Evolutionary conservation across 2,113 vertebrate genomes (phyloP).

Genomic region (Sinocyclocheilus grahami): DNA sequence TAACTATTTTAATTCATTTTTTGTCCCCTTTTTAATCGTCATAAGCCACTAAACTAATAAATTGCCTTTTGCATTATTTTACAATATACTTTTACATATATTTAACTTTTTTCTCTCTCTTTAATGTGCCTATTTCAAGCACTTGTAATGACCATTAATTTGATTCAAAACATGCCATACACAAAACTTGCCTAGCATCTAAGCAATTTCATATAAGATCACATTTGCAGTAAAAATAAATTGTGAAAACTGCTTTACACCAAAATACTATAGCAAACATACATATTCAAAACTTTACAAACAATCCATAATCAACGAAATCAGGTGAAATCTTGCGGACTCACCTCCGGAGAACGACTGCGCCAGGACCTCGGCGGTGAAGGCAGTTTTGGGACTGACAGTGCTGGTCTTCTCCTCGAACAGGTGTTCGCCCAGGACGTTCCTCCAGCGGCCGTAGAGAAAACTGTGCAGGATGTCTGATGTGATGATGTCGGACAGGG

Average conservation of each 20-base stretch:
- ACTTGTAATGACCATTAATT: background rate
- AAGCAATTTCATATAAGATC: background rate
- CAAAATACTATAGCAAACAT: background rate
- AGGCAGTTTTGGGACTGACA: conserved; percentile 89
- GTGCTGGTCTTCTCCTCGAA: conserved; percentile 85
- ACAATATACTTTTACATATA: background rate
- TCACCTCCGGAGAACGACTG: conserved; percentile 97
- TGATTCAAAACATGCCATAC: background rate
- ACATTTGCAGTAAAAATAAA: background rate
- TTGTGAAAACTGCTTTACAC: background rate
- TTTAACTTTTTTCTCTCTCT: background rate
- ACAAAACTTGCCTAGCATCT: background rate
- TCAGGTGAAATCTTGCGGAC: conserved; percentile 28
- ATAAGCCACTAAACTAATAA: background rate
- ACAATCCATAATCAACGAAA: background rate
- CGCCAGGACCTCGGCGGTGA: conserved; percentile 95
- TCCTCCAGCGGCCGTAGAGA: conserved; percentile 95
- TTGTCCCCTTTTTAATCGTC: background rate
- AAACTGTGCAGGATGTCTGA: conserved; percentile 99
- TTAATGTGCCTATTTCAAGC: background rate
- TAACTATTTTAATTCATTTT: background rate
- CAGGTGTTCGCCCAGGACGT: conserved; percentile 91
- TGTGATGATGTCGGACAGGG: conserved; percentile 95
- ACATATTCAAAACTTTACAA: background rate
- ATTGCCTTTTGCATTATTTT: background rate